A percentile compares a stretch with the other conserved stretches of the same genome.
Evolutionary conservation across 2,888 invertebrate genomes (phyloP).

Genomic region (Tineola bisselliella): DNA sequence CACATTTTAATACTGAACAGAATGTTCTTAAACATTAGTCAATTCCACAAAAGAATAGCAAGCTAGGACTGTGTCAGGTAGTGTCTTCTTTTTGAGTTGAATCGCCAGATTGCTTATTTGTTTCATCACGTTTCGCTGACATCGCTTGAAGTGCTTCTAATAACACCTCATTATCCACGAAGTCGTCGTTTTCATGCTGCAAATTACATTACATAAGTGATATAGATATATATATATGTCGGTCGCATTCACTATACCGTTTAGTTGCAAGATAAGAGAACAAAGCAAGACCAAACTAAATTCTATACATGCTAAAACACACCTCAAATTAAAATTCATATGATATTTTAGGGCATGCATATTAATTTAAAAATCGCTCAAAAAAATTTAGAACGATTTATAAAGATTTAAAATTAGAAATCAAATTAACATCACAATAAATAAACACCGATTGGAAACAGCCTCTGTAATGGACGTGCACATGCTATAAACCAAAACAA

Average conservation of each 20-base stretch:
- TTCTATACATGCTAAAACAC: too few relatives aligned
- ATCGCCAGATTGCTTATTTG: neutral
- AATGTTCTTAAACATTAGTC: slow-evolving; percentile 18
- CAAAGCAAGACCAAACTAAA: too few relatives aligned
- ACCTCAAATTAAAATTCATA: too few relatives aligned
- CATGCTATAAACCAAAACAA: neutral
- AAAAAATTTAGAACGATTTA: too few relatives aligned
- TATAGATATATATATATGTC: too few relatives aligned
- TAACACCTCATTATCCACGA: slow-evolving; percentile 51
- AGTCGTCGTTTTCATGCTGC: slow-evolving; percentile 49
- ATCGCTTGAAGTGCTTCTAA: slow-evolving; percentile 44
- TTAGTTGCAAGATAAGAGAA: too few relatives aligned
- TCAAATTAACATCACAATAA: too few relatives aligned
- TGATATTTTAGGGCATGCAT: too few relatives aligned
- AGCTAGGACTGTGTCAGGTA: slow-evolving; percentile 44
- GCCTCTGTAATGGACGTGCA: neutral
- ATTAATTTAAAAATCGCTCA: too few relatives aligned
- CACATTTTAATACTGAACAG: slow-evolving; percentile 5
- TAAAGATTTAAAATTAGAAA: too few relatives aligned
- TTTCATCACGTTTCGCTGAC: neutral
- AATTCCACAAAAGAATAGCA: slow-evolving; percentile 45
- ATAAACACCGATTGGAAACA: too few relatives aligned
- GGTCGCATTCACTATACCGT: too few relatives aligned
- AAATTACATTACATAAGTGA: slow-evolving; percentile 18
- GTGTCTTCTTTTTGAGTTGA: slow-evolving; percentile 26